These are phyloP conservation scores for Spinus olivaceus DNA, from an alignment of 2,797 vertebrate species.

Conservation along the genomic window DNA sequence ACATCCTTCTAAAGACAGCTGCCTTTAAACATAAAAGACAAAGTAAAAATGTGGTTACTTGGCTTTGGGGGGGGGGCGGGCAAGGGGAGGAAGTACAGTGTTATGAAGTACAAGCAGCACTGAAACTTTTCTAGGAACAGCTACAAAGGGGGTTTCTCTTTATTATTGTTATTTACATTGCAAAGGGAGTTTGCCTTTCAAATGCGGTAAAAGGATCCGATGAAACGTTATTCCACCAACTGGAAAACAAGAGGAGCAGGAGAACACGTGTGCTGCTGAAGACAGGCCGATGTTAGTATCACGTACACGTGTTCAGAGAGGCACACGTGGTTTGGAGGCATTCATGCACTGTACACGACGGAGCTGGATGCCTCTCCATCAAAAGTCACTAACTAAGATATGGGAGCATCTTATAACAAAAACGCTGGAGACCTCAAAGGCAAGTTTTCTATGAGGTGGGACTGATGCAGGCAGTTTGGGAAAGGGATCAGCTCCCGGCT, in stretches of 20 bases:
- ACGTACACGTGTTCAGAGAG: accelerated
- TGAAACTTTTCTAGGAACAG: not conserved
- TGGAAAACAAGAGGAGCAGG: not conserved
- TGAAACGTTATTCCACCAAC: not conserved
- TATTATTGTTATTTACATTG: not conserved
- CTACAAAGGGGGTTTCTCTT: not conserved
- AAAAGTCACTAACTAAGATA: not conserved
- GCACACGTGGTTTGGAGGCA: not conserved
- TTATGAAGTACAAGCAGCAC: not conserved
- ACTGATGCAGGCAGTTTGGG: accelerated
- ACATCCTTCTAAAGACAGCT: not conserved
- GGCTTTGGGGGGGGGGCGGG: accelerated
- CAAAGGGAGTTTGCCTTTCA: not conserved
- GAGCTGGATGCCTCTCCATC: not conserved
- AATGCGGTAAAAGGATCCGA: not conserved
- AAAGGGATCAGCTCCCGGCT: accelerated
- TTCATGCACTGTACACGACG: accelerated
- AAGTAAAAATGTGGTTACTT: not conserved
- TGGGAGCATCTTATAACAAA: not conserved
- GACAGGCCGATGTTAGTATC: not conserved
- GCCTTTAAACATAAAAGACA: not conserved
- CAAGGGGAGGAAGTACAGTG: accelerated
- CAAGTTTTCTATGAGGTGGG: not conserved
- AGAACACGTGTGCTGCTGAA: accelerated
- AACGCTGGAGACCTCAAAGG: not conserved